Conservation (phyloP, 30 jellyfish, hydroid and myxozoan species). For the Clytia hemisphaerica region DNA sequence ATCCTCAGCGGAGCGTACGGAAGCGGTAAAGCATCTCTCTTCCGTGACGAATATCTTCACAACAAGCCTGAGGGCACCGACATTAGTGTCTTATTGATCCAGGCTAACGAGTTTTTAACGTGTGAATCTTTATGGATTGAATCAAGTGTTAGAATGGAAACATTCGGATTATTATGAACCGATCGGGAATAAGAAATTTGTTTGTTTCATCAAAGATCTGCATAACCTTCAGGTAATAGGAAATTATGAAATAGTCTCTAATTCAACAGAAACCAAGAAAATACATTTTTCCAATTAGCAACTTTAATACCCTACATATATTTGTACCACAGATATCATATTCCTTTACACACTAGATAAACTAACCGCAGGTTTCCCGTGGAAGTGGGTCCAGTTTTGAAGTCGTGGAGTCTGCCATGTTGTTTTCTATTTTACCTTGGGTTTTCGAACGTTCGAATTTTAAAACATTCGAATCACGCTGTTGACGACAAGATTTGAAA, state of each 20-base stretch:
- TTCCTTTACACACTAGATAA: too few relatives aligned
- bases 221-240: slow-evolving; percentile 11
- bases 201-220: slow-evolving; percentile 58
- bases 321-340: too few relatives aligned
- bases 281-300: background rate
- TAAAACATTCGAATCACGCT: slow-evolving; percentile 18
- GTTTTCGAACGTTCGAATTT: too few relatives aligned
- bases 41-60: slow-evolving; percentile 39
- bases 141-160: slow-evolving; percentile 67
- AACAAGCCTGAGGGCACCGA: slow-evolving; percentile 56
- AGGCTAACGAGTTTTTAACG: slow-evolving; percentile 49
- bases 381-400: too few relatives aligned
- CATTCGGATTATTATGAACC: slow-evolving; percentile 59
- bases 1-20: slow-evolving; percentile 57
- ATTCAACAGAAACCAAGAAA: background rate
- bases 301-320: too few relatives aligned
- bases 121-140: slow-evolving; percentile 47
- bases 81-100: slow-evolving; percentile 41
- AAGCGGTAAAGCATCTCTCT: slow-evolving; percentile 59
- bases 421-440: too few relatives aligned
- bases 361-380: too few relatives aligned
- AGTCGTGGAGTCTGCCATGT: too few relatives aligned
- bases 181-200: slow-evolving; percentile 56
- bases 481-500: too few relatives aligned
- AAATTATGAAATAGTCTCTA: background rate